These are phyloP conservation scores for Plodia interpunctella DNA, from an alignment of 1,140 invertebrate genomes.

Conservation along the genomic window DNA sequence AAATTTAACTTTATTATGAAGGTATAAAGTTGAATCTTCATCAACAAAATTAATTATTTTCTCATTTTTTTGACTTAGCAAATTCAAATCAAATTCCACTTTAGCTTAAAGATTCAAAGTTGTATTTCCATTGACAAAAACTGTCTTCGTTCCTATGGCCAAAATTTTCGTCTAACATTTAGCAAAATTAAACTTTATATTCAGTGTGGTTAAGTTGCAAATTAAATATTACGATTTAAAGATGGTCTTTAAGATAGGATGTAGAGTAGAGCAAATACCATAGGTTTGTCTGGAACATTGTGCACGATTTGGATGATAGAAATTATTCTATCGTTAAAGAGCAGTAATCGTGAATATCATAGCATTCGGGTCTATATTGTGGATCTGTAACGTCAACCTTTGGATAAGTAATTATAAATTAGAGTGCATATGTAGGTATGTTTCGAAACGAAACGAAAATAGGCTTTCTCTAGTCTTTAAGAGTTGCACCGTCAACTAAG, in stretches of 20 bases:
- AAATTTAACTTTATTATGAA: neutral
- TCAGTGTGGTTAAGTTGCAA: neutral
- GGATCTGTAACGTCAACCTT: neutral
- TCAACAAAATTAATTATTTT: neutral
- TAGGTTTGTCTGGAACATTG: slow-evolving; percentile 21
- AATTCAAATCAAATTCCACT: neutral
- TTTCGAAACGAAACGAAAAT: too few species aligned
- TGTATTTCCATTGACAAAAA: neutral
- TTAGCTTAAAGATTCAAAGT: neutral
- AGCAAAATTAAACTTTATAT: neutral
- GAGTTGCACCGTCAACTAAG: too few species aligned
- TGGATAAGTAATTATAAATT: neutral
- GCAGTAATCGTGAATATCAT: neutral
- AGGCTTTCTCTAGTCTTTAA: too few species aligned
- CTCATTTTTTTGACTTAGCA: neutral
- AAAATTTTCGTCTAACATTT: neutral
- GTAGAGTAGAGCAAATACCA: slow-evolving; percentile 27
- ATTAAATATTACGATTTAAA: neutral
- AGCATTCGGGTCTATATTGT: neutral
- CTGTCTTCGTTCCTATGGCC: neutral
- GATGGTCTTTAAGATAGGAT: slow-evolving; percentile 10
- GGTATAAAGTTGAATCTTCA: neutral
- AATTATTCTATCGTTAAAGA: neutral
- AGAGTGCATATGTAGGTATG: too few species aligned
- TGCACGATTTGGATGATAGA: neutral